phyloP scores from a whole-genome alignment of 2,113 vertebrate genomes.

The Prunella himalayana region DNA sequence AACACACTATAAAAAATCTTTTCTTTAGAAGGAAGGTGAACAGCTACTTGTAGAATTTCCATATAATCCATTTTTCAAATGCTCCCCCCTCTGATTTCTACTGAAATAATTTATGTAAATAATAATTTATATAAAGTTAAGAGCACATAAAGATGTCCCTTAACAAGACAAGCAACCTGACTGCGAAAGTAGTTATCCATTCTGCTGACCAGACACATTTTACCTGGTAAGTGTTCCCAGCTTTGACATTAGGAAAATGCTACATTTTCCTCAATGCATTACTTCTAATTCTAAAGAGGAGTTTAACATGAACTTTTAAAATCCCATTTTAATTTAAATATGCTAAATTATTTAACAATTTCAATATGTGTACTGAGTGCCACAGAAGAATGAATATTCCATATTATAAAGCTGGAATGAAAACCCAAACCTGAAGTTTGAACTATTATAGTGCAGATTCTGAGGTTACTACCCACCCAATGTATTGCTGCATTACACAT shows the following conservation, averaged over 20 bases:
- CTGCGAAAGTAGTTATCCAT: not conserved
- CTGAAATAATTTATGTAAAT: not conserved
- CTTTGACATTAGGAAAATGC: not conserved
- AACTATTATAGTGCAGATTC: not conserved
- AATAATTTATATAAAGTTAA: not conserved
- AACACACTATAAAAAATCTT: not conserved
- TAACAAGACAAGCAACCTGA: not conserved
- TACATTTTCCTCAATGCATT: not conserved
- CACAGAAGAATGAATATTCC: not conserved
- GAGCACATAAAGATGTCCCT: not conserved
- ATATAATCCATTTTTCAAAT: not conserved
- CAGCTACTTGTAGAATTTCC: not conserved
- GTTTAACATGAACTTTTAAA: not conserved
- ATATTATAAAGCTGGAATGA: not conserved
- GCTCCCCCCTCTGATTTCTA: not conserved
- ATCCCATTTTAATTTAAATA: not conserved
- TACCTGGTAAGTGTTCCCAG: not conserved
- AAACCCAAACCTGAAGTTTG: not conserved
- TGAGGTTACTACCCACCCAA: not conserved
- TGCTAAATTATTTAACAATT: not conserved
- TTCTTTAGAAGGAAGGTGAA: not conserved
- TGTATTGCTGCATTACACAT: not conserved
- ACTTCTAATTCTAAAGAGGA: not conserved
- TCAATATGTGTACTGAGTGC: not conserved
- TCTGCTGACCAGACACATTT: not conserved